phyloP scores from a whole-genome alignment of 1,140 invertebrate genomes.

The Monochamus saltuarius region DNA sequence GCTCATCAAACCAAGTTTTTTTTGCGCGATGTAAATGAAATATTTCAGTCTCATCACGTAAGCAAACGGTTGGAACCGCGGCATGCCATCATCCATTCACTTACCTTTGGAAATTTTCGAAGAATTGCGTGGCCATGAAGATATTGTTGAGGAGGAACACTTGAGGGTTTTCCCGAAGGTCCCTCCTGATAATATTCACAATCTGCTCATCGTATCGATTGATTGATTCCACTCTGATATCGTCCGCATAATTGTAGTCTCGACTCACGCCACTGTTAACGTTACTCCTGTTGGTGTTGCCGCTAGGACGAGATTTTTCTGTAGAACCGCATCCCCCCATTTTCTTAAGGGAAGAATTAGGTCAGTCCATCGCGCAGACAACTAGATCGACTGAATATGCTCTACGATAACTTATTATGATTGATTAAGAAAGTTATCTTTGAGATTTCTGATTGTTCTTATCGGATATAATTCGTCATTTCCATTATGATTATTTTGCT shows the following conservation, averaged over 20 bases:
- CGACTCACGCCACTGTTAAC: neutral
- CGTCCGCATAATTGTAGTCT: conserved; percentile 2
- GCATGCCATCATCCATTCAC: conserved; percentile 33
- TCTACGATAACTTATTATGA: too few species aligned
- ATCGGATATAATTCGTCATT: too few species aligned
- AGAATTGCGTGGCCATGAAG: conserved; percentile 73
- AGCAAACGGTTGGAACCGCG: neutral
- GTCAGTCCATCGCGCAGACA: too few species aligned
- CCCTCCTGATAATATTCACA: conserved; percentile 57
- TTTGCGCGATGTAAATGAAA: neutral
- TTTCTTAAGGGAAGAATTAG: too few species aligned
- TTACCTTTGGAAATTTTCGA: conserved; percentile 74
- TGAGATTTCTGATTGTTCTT: too few species aligned
- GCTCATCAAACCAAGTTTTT: neutral
- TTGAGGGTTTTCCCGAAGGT: conserved; percentile 62
- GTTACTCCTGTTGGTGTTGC: too few species aligned
- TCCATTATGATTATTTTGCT: too few species aligned
- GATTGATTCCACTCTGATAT: conserved; percentile 30
- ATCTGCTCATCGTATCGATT: conserved; percentile 54
- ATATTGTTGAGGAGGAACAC: conserved; percentile 75
- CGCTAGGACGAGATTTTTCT: too few species aligned
- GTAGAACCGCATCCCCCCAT: too few species aligned
- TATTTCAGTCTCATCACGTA: too few species aligned
- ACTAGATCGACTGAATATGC: too few species aligned
- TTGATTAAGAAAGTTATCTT: too few species aligned